phyloP scores from a whole-genome alignment of 2,113 vertebrate genomes.

The Uropsilus gracilis region DNA sequence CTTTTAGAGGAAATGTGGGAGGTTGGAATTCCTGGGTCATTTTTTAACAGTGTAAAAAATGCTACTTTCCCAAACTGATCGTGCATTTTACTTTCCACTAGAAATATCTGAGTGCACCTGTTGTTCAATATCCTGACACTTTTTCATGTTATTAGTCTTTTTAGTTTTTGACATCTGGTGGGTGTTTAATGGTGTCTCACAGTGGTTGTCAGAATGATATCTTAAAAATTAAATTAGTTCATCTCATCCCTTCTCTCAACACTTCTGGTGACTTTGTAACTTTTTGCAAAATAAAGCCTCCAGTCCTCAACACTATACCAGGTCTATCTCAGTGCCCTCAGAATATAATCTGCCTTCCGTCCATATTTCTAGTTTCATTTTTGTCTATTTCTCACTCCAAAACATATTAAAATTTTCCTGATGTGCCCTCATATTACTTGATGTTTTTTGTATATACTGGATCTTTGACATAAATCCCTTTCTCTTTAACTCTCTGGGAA shows the following conservation, averaged over 20 bases:
- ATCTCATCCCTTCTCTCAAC: not conserved
- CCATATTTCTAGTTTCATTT: not conserved
- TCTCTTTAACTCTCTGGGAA: not conserved
- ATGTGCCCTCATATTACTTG: not conserved
- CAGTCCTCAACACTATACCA: not conserved
- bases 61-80: not conserved
- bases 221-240: constrained; percentile 33
- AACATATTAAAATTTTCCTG: not conserved
- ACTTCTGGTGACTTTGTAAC: not conserved
- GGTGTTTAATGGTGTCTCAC: constrained; percentile 34
- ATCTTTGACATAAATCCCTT: not conserved
- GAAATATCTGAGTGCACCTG: not conserved
- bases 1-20: not conserved
- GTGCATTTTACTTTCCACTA: not conserved
- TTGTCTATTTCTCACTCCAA: not conserved
- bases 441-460: not conserved
- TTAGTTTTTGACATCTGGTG: constrained; percentile 44
- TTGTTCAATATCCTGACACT: not conserved
- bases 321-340: not conserved
- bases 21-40: not conserved
- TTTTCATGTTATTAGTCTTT: constrained; percentile 34
- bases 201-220: constrained; percentile 38
- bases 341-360: too few relatives aligned
- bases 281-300: not conserved
- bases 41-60: not conserved